phyloP scores from a whole-genome alignment of 2,888 invertebrate species.

The Euclidia mi region DNA sequence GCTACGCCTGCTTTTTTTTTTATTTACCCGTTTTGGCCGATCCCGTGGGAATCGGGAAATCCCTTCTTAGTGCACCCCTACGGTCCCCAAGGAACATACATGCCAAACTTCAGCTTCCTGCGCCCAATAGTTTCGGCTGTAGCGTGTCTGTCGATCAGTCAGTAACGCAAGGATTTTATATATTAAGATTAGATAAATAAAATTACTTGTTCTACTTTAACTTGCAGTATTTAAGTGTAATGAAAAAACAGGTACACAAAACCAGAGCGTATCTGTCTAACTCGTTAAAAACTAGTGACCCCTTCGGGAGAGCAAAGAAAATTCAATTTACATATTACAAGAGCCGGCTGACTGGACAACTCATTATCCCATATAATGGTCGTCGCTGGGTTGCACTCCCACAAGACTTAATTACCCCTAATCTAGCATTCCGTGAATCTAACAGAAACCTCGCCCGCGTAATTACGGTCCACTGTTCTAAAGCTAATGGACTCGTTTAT shows the following conservation, averaged over 20 bases:
- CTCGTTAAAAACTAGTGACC: conserved; percentile 67
- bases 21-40: too few relatives aligned
- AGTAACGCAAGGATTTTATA: too few relatives aligned
- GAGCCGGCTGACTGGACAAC: conserved; percentile 83
- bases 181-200: too few relatives aligned
- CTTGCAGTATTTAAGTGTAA: neutral
- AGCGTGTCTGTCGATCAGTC: too few relatives aligned
- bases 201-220: neutral
- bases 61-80: too few relatives aligned
- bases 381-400: conserved; percentile 78
- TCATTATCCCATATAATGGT: conserved; percentile 87
- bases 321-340: conserved; percentile 87
- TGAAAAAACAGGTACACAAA: conserved; percentile 17
- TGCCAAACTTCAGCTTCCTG: too few relatives aligned
- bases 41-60: too few relatives aligned
- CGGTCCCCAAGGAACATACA: too few relatives aligned
- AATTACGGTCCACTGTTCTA: conserved; percentile 83
- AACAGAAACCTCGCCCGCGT: conserved; percentile 78
- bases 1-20: too few relatives aligned
- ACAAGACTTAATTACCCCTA: conserved; percentile 86
- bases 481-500: conserved; percentile 82
- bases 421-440: conserved; percentile 85
- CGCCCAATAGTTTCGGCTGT: too few relatives aligned
- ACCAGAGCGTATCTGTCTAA: conserved; percentile 32
- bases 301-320: conserved; percentile 72